These are phyloP conservation scores for Muntiacus muntjak DNA, from an alignment of 2,113 vertebrate species.

Conservation along the genomic window DNA sequence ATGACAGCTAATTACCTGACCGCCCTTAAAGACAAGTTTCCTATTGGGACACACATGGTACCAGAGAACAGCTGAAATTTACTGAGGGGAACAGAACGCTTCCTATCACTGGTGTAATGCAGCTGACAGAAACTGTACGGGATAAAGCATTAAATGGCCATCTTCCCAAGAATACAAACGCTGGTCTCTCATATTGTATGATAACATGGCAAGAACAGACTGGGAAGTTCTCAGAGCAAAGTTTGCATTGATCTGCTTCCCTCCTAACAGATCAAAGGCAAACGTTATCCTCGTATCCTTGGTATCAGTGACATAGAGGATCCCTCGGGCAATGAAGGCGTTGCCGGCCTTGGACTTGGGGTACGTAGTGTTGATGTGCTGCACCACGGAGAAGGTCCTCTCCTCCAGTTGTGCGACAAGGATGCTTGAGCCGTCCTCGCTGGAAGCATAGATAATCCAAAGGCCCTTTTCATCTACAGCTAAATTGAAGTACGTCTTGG, in stretches of 20 bases:
- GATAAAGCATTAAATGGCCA: slow-evolving; percentile 86
- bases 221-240: slow-evolving; percentile 88
- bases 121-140: slow-evolving; percentile 84
- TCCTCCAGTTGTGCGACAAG: slow-evolving; percentile 90
- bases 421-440: slow-evolving; percentile 84
- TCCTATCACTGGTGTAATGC: slow-evolving; percentile 49
- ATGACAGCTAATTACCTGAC: neutral
- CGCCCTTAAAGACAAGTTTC: neutral
- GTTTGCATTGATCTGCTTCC: slow-evolving; percentile 86
- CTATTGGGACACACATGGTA: neutral
- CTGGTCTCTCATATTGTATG: slow-evolving; percentile 89
- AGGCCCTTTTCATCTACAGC: slow-evolving; percentile 91
- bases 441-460: slow-evolving; percentile 95
- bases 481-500: slow-evolving; percentile 97
- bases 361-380: slow-evolving; percentile 90
- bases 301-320: slow-evolving; percentile 94
- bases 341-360: slow-evolving; percentile 94
- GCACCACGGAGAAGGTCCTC: slow-evolving; percentile 85
- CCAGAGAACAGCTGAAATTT: neutral
- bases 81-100: neutral
- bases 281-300: slow-evolving; percentile 89
- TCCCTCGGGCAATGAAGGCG: slow-evolving; percentile 90
- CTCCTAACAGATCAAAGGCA: slow-evolving; percentile 91
- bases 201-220: slow-evolving; percentile 93
- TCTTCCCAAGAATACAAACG: slow-evolving; percentile 93